phyloP scores from a whole-genome alignment of 2,797 vertebrate genomes.

The Chrosomus eos region DNA sequence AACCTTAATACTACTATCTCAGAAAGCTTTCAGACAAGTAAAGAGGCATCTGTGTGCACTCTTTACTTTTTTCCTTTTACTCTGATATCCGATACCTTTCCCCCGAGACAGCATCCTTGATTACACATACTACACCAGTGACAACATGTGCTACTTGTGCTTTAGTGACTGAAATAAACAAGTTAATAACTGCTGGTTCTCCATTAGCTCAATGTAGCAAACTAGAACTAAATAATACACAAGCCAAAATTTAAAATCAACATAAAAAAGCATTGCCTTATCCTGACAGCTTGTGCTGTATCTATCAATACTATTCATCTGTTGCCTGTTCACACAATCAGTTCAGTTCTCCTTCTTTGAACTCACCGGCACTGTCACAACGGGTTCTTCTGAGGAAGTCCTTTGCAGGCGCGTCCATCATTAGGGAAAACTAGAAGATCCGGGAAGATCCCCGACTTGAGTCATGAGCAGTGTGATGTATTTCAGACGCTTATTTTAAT shows the following conservation, averaged over 20 bases:
- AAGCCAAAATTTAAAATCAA: not conserved
- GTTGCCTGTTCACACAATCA: not conserved
- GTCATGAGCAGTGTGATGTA: constrained; percentile 15
- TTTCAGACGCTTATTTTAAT: constrained; percentile 66
- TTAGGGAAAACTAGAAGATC: constrained; percentile 24
- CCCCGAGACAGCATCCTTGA: not conserved
- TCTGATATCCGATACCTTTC: not conserved
- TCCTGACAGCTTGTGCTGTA: not conserved
- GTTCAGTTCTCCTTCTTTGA: not conserved
- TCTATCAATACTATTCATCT: not conserved
- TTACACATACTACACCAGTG: not conserved
- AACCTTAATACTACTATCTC: not conserved
- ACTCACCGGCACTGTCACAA: constrained; percentile 78
- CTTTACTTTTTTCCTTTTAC: not conserved
- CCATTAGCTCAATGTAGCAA: not conserved
- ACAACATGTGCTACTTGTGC: not conserved
- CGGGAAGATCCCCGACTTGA: not conserved
- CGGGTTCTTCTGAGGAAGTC: constrained; percentile 63
- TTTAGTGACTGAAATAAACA: constrained; percentile 3
- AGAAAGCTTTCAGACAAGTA: too few relatives aligned
- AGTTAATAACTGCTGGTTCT: not conserved
- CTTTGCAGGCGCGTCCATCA: constrained; percentile 68
- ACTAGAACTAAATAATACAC: not conserved
- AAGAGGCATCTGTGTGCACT: not conserved
- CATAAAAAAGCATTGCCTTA: not conserved